Conservation (phyloP, 2,113 vertebrate species). For the Orthonyx spaldingii region DNA sequence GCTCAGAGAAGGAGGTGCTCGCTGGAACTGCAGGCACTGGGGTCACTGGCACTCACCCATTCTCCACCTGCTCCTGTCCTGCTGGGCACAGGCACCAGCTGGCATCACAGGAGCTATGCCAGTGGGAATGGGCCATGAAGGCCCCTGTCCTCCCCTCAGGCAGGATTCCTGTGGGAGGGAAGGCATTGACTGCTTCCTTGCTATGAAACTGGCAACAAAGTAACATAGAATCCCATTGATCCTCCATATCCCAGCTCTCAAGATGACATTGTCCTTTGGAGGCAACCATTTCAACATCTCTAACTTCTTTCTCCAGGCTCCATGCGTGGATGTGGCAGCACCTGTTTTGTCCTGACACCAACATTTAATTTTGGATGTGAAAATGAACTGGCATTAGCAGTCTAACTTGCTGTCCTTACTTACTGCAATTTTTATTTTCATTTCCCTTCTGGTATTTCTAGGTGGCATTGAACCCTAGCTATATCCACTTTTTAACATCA, state of each 20-base stretch:
- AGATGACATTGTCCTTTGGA: neutral
- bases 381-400: neutral
- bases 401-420: neutral
- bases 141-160: neutral
- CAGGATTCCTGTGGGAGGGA: neutral
- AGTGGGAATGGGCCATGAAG: rapidly evolving
- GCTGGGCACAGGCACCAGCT: neutral
- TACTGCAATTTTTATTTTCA: neutral
- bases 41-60: neutral
- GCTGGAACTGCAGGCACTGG: rapidly evolving
- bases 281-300: neutral
- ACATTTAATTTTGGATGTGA: neutral
- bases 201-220: neutral
- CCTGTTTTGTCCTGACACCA: neutral
- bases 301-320: neutral
- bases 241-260: neutral
- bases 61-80: neutral
- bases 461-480: neutral
- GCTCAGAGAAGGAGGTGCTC: neutral
- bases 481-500: neutral
- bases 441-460: neutral
- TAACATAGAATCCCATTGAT: neutral
- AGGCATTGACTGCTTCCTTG: neutral
- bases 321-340: neutral
- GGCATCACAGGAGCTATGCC: neutral